Conservation (phyloP, 2,113 vertebrate genomes). For the Rhea americana region DNA sequence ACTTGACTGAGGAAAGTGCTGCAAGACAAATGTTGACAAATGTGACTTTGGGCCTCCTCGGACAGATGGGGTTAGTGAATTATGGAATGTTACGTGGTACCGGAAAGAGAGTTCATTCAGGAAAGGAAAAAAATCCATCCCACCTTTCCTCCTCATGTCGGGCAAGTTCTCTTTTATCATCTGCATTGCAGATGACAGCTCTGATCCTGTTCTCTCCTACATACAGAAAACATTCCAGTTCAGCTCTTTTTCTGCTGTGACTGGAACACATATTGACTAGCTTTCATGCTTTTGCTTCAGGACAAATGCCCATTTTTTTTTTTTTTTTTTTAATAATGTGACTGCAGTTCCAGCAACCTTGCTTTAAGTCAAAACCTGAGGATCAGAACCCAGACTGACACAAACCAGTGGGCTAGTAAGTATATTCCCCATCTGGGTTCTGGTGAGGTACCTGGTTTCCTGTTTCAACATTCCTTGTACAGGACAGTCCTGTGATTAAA, state of each 20-base stretch:
- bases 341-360: background rate
- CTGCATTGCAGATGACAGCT: slow-evolving; percentile 13
- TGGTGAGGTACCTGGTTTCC: background rate
- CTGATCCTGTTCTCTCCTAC: background rate
- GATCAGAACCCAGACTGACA: background rate
- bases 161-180: slow-evolving; percentile 41
- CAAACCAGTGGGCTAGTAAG: background rate
- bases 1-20: background rate
- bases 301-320: background rate
- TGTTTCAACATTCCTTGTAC: background rate
- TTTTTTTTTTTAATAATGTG: rapidly evolving
- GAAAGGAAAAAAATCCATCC: background rate
- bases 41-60: background rate
- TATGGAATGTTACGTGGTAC: background rate
- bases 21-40: rapidly evolving
- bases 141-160: slow-evolving; percentile 7
- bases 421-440: background rate
- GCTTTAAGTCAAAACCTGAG: background rate
- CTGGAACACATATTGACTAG: background rate
- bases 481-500: background rate
- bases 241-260: background rate
- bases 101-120: background rate
- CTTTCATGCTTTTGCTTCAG: background rate
- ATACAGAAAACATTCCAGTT: background rate
- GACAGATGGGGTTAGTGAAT: background rate